Evolutionary conservation across 2,888 invertebrate genomes (phyloP).

Genomic region (Apamea sordens): DNA sequence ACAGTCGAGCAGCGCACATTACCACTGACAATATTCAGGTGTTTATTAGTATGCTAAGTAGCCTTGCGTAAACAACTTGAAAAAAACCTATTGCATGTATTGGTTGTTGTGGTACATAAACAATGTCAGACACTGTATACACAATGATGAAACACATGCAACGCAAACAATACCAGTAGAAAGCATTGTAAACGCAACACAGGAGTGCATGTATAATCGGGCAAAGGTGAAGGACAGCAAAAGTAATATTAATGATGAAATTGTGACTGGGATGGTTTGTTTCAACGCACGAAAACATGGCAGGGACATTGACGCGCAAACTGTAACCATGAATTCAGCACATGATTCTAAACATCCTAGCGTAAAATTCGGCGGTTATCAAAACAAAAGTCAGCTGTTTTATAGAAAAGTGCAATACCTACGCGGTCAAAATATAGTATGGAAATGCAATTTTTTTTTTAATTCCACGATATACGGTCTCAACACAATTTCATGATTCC

Average conservation of each 20-base stretch:
- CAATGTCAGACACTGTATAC: slow-evolving; percentile 29
- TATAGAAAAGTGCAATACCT: too few relatives aligned
- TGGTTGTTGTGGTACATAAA: slow-evolving; percentile 22
- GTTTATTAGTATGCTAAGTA: slow-evolving; percentile 28
- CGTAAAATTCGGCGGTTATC: not conserved
- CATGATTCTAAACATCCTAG: not conserved
- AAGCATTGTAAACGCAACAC: slow-evolving; percentile 45
- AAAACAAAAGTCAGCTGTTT: not conserved
- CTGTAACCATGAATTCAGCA: not conserved
- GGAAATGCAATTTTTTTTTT: too few relatives aligned
- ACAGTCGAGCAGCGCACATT: not conserved
- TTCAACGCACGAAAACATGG: not conserved
- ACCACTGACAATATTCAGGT: not conserved
- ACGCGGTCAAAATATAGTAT: too few relatives aligned
- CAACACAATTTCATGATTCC: too few relatives aligned
- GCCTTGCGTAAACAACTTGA: slow-evolving; percentile 23
- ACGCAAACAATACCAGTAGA: slow-evolving; percentile 41
- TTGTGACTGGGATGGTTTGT: not conserved
- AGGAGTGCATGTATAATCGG: slow-evolving; percentile 40
- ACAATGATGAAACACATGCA: slow-evolving; percentile 48
- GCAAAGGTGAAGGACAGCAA: slow-evolving; percentile 39
- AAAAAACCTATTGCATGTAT: slow-evolving; percentile 23
- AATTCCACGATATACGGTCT: too few relatives aligned
- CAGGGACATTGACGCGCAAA: not conserved
- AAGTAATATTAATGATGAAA: slow-evolving; percentile 32